Evolutionary conservation across 2,888 invertebrate species (phyloP).

Genomic region (Elegia similella): DNA sequence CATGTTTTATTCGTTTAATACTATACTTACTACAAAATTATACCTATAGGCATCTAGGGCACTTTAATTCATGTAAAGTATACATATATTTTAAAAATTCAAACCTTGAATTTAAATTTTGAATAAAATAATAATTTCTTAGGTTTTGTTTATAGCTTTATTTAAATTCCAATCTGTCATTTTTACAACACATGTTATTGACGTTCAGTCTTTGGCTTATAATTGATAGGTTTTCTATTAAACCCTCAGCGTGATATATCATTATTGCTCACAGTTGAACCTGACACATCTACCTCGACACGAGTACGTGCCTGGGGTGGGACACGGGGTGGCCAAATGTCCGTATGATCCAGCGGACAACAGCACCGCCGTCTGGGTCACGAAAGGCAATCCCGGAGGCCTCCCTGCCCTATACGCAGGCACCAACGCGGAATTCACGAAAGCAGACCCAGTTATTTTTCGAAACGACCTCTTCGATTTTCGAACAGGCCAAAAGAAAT

Average conservation of each 20-base stretch:
- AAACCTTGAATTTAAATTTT: background rate
- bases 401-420: slow-evolving; percentile 86
- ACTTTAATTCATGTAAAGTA: no score
- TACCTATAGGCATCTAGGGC: no score
- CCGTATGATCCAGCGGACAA: slow-evolving; percentile 89
- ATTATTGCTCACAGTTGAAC: slow-evolving; percentile 59
- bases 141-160: background rate
- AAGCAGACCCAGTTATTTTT: slow-evolving; percentile 87
- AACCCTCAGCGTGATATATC: slow-evolving; percentile 10
- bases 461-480: slow-evolving; percentile 84
- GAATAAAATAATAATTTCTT: background rate
- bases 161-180: slow-evolving; percentile 3
- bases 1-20: no score
- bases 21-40: no score
- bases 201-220: slow-evolving; percentile 12
- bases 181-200: slow-evolving; percentile 12
- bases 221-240: slow-evolving; percentile 7
- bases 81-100: no score
- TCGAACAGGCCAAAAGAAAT: slow-evolving; percentile 81
- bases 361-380: slow-evolving; percentile 88
- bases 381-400: slow-evolving; percentile 84
- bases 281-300: slow-evolving; percentile 80
- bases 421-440: slow-evolving; percentile 87
- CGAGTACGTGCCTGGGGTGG: slow-evolving; percentile 84
- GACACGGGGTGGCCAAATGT: slow-evolving; percentile 86